phyloP scores from a whole-genome alignment of 23 tunicate species.

The Trididemnum miniatum region DNA sequence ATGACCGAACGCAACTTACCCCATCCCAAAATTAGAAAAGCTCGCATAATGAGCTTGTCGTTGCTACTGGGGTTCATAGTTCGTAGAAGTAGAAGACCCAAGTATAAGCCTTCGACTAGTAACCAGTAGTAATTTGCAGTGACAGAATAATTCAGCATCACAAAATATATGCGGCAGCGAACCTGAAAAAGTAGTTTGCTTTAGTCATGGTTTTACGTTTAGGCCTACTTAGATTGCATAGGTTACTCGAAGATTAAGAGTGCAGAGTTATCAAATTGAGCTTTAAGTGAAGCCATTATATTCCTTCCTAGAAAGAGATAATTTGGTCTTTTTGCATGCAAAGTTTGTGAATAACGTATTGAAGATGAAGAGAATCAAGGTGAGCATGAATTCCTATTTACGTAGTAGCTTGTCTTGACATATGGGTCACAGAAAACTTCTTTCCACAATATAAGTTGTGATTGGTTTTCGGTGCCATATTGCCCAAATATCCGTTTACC shows the following conservation, averaged over 20 bases:
- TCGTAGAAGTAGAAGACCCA: constrained; percentile 41
- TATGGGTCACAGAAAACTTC: neutral
- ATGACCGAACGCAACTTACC: constrained; percentile 53
- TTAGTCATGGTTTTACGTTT: no score
- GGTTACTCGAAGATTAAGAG: no score
- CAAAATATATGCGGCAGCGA: constrained; percentile 58
- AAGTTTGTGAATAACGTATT: no score
- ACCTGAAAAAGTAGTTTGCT: constrained; percentile 41
- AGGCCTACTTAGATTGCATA: no score
- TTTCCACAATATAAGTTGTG: neutral
- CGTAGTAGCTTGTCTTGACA: constrained; percentile 6
- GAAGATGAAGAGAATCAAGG: no score
- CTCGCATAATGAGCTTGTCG: constrained; percentile 36
- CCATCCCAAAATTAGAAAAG: constrained; percentile 57
- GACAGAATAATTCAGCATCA: constrained; percentile 36
- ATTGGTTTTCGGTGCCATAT: neutral
- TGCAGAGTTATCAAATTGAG: no score
- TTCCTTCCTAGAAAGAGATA: no score
- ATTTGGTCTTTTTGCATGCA: no score
- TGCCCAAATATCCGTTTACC: neutral
- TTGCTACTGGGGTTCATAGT: constrained; percentile 28
- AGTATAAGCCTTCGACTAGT: constrained; percentile 69
- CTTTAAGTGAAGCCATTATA: no score
- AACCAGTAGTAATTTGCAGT: constrained; percentile 77
- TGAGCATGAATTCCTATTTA: neutral